Base-by-base conservation (phyloP, 2,888 invertebrate species). In the Gandaritis pyraliata region DNA sequence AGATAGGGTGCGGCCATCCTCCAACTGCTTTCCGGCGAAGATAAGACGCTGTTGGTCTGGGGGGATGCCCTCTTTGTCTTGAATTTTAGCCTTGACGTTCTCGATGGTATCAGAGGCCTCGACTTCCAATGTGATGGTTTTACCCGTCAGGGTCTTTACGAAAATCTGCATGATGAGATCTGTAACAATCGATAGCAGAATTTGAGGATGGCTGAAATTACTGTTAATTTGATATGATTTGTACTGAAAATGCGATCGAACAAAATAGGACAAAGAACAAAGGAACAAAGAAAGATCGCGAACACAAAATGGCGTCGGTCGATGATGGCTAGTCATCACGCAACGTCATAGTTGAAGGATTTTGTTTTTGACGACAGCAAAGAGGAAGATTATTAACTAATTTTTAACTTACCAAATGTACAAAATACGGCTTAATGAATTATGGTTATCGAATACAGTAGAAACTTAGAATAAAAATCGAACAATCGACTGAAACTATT, bases 261-360 rank as follows among this genome's bases (percentile, higher is more conserved):
- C 61, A 67, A 74, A 70, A 68, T 70, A 61, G 46, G 70, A 76
- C 72, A 76, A 77, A 78, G 61, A 64, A 67, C 67, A 69, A 72
- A 65, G 66, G 83, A 85, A 88, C 86, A 87, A 88, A 87, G 88
- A 85, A 85, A 80, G 71, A 80, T 85, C 83, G 80, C 74, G 82
- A 80, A 70, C 77, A 87, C 88, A 90, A 90, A 88, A 90, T 90
- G 89, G 89, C 89, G 89, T 83, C 87, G 63, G 23, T 6, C 30
- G 30, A 54, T 36, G 4, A 30, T 23, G 49, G 23, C 41, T 13
- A 41, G 4, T 29, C 11, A 30, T 13, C 36, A 29, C 4, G 18
- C 70, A 64, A 68, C 64, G 74, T 74, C 77, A 75, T 51, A 7
- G 4, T 47, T 13, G 18, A 33, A 36, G 30, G 30, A 8, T 6